Base-by-base conservation (phyloP, 2,888 invertebrate species). In the Malachius bipustulatus region DNA sequence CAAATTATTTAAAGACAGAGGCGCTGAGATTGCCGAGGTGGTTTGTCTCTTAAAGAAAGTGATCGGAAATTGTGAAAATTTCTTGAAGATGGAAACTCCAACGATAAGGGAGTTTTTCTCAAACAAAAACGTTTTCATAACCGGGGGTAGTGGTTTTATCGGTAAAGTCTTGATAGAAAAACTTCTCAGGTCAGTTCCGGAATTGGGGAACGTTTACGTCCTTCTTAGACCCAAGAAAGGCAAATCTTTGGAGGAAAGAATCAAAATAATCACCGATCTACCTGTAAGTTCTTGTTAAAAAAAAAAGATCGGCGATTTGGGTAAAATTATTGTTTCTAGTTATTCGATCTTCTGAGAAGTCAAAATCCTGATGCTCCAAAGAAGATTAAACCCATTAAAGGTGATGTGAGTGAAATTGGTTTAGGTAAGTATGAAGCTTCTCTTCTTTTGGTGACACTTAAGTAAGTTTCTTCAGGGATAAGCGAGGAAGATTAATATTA, bases 141-240 rank as follows among this genome's bases (percentile, higher is more conserved):
- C 54, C 2, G 56, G 56, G 16, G 56, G 49, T 3, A 54, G 43
- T 33, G 56, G 56, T 2, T 56, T 54, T 32, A 56, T 56, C 53
- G 56, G 56, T 10, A 56, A 56, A 44, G 54, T 56, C 2, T 46
- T 56, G 39, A 30, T 56, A 4, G 56, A 56, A 38, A 56, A 56
- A 39, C 35, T 56, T 8, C 35, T 56, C 3, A 54, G 50, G 30
- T 42, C 63, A 0, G 88, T 90, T 54, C 70, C 83, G 0, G 74
- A 73, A 0, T 49, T 93, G 4, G 69, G 74, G 32, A 72, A 70
- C 35, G 75, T 94, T 42, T 93, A 82, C 57, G 54, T 90, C 2
- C 64, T 93, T 30, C 60, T 90, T 44, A 69, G 91, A 16, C 68
- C 71, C 2, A 85, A 84, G 55, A 77, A 75, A 48, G 78, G 77